phyloP scores from a whole-genome alignment of 2,888 invertebrate species.

The Drosophila antonietae region DNA sequence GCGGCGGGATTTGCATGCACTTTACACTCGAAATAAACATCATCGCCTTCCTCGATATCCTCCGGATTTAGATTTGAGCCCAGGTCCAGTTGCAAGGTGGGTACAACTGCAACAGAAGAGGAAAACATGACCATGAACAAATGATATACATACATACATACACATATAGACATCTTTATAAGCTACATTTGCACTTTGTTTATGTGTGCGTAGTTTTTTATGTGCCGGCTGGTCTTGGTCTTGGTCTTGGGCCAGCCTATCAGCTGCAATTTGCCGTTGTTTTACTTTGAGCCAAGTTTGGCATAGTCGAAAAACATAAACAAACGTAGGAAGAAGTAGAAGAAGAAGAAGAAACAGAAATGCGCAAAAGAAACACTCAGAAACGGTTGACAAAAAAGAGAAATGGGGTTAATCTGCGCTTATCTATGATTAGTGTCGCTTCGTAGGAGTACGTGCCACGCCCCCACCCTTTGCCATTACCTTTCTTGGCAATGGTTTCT shows the following conservation, averaged over 20 bases:
- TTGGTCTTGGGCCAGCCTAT: conserved; percentile 46
- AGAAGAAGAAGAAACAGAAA: neutral
- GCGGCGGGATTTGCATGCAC: conserved; percentile 91
- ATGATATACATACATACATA: conserved; percentile 5
- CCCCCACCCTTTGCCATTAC: conserved; percentile 24
- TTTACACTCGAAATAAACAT: conserved; percentile 92
- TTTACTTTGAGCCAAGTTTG: conserved; percentile 32
- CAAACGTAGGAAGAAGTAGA: neutral
- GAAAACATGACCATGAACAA: conserved; percentile 30
- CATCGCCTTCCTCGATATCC: conserved; percentile 92
- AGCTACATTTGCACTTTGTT: neutral
- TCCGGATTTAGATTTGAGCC: conserved; percentile 91
- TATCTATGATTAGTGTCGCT: conserved; percentile 81
- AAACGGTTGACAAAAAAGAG: conserved; percentile 23
- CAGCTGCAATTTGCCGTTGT: conserved; percentile 58
- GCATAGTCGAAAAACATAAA: conserved; percentile 18
- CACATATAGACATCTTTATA: conserved; percentile 1
- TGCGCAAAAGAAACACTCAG: conserved; percentile 19
- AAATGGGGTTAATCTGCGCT: conserved; percentile 79
- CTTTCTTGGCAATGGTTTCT: conserved; percentile 53
- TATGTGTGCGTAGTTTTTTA: conserved; percentile 31
- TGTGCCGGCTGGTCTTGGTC: conserved; percentile 21
- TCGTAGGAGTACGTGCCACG: conserved; percentile 34
- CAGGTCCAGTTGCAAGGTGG: conserved; percentile 88
- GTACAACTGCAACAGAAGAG: conserved; percentile 86